phyloP scores from a whole-genome alignment of 2,113 vertebrate species.

The Melanocharis versteri region DNA sequence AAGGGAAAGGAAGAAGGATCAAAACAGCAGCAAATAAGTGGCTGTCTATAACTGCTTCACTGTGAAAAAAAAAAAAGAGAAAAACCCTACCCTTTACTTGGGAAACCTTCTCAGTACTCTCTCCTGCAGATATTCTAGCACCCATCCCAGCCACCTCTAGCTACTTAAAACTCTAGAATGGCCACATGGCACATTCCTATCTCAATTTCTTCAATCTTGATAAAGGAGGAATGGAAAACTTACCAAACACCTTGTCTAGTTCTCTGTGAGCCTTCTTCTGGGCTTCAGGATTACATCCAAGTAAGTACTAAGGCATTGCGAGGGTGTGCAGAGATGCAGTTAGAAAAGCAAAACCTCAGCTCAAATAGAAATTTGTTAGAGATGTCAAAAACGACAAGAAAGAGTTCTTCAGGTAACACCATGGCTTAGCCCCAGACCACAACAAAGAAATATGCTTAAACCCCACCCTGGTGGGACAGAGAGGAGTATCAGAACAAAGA shows the following conservation, averaged over 20 bases:
- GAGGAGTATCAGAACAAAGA: neutral
- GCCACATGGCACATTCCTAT: neutral
- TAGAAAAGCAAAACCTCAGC: neutral
- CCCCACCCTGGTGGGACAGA: neutral
- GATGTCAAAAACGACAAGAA: neutral
- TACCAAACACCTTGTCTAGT: constrained; percentile 87
- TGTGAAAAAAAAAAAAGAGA: neutral
- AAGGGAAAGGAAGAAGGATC: neutral
- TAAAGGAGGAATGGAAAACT: neutral
- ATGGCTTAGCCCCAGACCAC: neutral
- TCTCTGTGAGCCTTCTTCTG: constrained; percentile 82
- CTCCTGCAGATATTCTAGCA: neutral
- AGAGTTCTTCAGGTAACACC: neutral
- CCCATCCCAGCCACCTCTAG: neutral
- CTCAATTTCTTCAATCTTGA: neutral
- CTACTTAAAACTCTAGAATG: neutral
- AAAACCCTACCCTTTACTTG: neutral
- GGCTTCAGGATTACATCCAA: constrained; percentile 81
- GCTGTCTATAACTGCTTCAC: neutral
- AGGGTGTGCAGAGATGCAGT: neutral
- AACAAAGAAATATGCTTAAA: fast-evolving
- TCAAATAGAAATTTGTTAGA: neutral
- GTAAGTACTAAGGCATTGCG: constrained; percentile 66
- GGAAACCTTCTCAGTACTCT: constrained; percentile 40
- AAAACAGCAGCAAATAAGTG: neutral